Evolutionary conservation across 2,888 invertebrate species (phyloP).

Genomic region (Sinelater perroti): DNA sequence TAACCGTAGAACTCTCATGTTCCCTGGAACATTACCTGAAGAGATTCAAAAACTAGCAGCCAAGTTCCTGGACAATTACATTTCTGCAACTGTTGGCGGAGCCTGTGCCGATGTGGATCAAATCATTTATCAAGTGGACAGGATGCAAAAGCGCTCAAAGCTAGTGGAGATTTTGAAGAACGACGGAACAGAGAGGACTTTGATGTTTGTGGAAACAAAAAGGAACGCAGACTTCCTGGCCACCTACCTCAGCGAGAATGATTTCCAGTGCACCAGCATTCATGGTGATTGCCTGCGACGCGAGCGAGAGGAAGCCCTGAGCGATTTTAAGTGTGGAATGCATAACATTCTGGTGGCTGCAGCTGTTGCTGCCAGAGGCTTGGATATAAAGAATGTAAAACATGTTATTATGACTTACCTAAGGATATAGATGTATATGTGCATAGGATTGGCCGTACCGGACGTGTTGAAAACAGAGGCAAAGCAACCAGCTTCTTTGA

Average conservation of each 20-base stretch:
- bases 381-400: constrained; percentile 93
- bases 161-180: constrained; percentile 74
- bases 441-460: too few species aligned
- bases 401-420: constrained; percentile 92
- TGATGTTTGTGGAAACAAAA: constrained; percentile 93
- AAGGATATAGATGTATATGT: constrained; percentile 90
- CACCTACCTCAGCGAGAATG: constrained; percentile 79
- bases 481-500: constrained; percentile 88
- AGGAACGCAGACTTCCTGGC: constrained; percentile 91
- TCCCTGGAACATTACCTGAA: too few species aligned
- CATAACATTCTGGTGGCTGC: constrained; percentile 91
- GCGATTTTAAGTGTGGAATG: constrained; percentile 80
- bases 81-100: constrained; percentile 91
- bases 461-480: constrained; percentile 90
- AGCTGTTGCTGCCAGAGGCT: constrained; percentile 91
- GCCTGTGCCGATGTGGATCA: constrained; percentile 93
- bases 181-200: constrained; percentile 64
- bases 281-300: constrained; percentile 75
- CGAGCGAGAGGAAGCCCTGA: constrained; percentile 71
- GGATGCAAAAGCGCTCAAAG: constrained; percentile 78
- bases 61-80: too few species aligned
- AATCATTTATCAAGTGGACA: constrained; percentile 72
- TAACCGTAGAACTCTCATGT: too few species aligned
- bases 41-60: too few species aligned
- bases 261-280: too few species aligned